Evolutionary conservation across 2,113 vertebrate species (phyloP), one percentile per base, ranked within the genome.

Genomic region (Proterorhinus semilunaris): DNA sequence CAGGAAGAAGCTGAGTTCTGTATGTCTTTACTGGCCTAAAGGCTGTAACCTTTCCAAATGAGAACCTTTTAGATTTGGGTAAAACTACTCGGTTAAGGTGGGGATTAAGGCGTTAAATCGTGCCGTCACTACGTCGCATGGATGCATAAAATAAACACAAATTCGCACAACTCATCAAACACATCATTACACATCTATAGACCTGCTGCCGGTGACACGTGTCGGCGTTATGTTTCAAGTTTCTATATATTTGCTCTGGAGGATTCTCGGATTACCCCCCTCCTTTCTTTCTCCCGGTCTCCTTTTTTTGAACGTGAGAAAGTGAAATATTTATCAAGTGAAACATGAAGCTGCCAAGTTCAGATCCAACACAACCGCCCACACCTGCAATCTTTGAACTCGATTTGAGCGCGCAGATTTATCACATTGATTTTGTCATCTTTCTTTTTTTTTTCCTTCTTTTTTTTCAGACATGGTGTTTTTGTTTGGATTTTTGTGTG

Each of bases 91-190:
- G n/a, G n/a, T n/a, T 27, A 27, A 27, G 27, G 27, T 27, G 1
- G 3, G 27, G 27, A 3, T 3, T 27, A 27, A 27, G 27, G 27
- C 27, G 27, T 77, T 86, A 86, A 84, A 85, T 88, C 86, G 84
- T 21, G 72, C 83, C 86, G 85, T 84, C 85, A 74, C 62, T 76
- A 71, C 83, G 83, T 86, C 86, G 71, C 8, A 54, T 69, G 85
- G 76, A 83, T 88, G 83, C 82, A 83, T 84, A 75, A 36, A 85
- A 83, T 72, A 78, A 84, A 86, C 61, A 72, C 77, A 74, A 62
- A 81, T 82, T 86, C 85, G 87, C 87, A 83, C 82, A 86, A 79
- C 81, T 83, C 81, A 88, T 88, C 82, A 86, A 88, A 86, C 83
- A 83, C 71, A 83, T 86, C 82, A 84, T 86, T 81, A 87, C 86